These are phyloP conservation scores for Chelonus insularis DNA, from an alignment of 1,140 invertebrate species.

Conservation along the genomic window DNA sequence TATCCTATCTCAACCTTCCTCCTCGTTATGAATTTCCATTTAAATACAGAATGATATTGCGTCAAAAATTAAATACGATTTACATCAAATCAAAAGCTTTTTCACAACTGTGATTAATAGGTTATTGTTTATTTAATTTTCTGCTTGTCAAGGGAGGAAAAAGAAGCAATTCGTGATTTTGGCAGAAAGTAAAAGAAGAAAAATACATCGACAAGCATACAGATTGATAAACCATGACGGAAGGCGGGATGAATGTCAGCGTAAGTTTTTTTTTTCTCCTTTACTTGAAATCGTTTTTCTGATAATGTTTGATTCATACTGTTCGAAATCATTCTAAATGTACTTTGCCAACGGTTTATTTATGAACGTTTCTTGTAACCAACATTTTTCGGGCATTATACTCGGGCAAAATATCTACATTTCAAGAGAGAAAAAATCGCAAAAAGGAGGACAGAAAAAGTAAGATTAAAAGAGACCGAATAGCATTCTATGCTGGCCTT, in stretches of 20 bases:
- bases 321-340: no score
- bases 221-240: conserved; percentile 35
- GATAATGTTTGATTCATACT: no score
- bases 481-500: conserved; percentile 4
- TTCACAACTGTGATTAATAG: conserved; percentile 36
- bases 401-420: no score
- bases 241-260: conserved; percentile 44
- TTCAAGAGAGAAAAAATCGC: not conserved
- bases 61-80: conserved; percentile 37
- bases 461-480: conserved; percentile 11
- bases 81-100: conserved; percentile 31
- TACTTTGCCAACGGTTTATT: no score
- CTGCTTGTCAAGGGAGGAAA: conserved; percentile 15
- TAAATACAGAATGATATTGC: conserved; percentile 37
- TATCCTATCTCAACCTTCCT: not conserved
- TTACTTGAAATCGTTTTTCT: no score
- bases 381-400: no score
- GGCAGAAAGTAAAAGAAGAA: not conserved
- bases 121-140: conserved; percentile 30
- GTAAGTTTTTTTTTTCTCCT: conserved; percentile 36
- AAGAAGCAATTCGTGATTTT: not conserved
- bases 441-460: conserved; percentile 1
- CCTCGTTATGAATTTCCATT: conserved; percentile 30
- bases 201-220: not conserved
- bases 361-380: no score